Base-by-base conservation (phyloP, 1,140 invertebrate species). In the Campoletis sonorensis region DNA sequence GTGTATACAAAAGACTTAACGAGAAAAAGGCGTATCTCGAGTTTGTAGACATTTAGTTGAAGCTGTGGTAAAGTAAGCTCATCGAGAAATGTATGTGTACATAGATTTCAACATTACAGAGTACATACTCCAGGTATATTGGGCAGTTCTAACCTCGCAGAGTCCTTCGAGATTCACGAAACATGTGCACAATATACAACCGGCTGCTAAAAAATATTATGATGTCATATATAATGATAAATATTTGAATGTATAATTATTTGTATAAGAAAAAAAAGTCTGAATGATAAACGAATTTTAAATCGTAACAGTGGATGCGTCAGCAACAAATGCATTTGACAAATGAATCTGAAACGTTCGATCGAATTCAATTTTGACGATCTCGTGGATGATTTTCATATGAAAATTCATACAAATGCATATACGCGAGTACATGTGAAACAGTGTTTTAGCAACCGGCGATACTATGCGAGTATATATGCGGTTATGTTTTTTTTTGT, bases 401-500 rank as follows among this genome's bases (percentile, higher is more conserved):
- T 26, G 51, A 23, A 49, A 7, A 49, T 73, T 49, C 40, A n/a
- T 73, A 23, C 16, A n/a, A n/a, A n/a, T n/a, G 11, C n/a, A 64
- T 64, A 13, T 64, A 26, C 27, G 23, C 61, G n/a, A 13, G 61
- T 23, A n/a, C 33, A 33, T 4, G 30, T 33, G 21, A 27, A 15
- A 54, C 51, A 64, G 30, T 58, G 75, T 77, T 77, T 33, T 3
- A 64, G 75, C 75, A 77, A 77, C 54, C 30, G 54, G 27, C 75
- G 30, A 77, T 77, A 77, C 75, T n/a, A 13, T 21, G 61, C 16
- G 33, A 15, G 61, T 26, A 23, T n/a, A n/a, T n/a, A n/a, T 64
- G 61, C 8, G 11, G 15, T 18, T n/a, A 18, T 33, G 4, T 18
- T 70, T 4, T 70, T 70, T 33, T 70, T 13, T n/a, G n/a, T n/a